Base-by-base conservation (phyloP, 2,113 vertebrate genomes). In the Phalacrocorax aristotelis region DNA sequence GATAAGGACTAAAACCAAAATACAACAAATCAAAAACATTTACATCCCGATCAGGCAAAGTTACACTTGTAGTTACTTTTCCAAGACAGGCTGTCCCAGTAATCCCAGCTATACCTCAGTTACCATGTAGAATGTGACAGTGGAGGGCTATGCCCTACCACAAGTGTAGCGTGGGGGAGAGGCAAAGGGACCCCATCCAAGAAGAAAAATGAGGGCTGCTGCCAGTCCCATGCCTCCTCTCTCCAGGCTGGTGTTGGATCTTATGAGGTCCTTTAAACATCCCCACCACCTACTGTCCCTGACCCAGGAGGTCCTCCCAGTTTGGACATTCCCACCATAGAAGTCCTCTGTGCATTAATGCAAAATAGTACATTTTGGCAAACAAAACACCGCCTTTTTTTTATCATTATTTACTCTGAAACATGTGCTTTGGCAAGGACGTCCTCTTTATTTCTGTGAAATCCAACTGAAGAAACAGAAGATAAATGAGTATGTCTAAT, bases 391-490 rank as follows among this genome's bases (percentile, higher is more conserved):
- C 49, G 58, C 22, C 51, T 15, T 72, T 71, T 88, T 76, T 80
- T 93, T 70, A 83, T 80, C 49, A 19, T 76, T 85, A 83, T 90
- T 93, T 86, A 93, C 75, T 96, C 75, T 52, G 60, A 83, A 88
- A 93, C 78, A 95, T 83, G 62, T 80, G 36, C 40, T 90, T 80
- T 96, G 94, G 95, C 94, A 93, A 83, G 51, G 38, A 15, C 3
- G 2, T 21, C 18, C 42, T 66, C 46, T 91, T 93, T 62, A 86
- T 71, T 94, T 95, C 75, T 94, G 66, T 81, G 90, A 94, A 97
- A 97, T 61, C 32, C 68, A 93, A 68, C 88, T 83, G 72, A 66
- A 93, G 94, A 94, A 94, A 93, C 55, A 91, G 77, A 93, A 95
- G 94, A 95, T 83, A 95, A 95, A 97, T 94, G 51, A 91, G 26